These are phyloP conservation scores for Xenopus petersii DNA, from an alignment of 2,797 vertebrate species.

Conservation along the genomic window DNA sequence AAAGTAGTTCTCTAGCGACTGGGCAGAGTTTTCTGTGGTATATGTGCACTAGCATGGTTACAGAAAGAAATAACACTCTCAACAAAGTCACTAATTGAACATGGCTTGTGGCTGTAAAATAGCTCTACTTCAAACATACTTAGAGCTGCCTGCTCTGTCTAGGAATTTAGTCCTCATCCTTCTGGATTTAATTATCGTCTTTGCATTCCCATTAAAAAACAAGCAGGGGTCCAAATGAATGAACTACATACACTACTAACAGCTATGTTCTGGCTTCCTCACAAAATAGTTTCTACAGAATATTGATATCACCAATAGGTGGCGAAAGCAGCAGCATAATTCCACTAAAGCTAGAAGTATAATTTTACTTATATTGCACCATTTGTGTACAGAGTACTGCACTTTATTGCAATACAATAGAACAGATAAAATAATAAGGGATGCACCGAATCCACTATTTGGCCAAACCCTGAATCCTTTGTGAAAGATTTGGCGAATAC, in stretches of 20 bases:
- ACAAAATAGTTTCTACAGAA: too few relatives aligned
- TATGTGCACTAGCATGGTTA: slow-evolving; percentile 6
- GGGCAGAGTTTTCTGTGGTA: neutral
- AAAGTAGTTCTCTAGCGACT: neutral
- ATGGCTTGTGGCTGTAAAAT: slow-evolving; percentile 37
- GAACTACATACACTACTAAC: neutral
- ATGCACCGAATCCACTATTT: too few relatives aligned
- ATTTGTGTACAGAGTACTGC: too few relatives aligned
- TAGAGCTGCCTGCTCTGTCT: slow-evolving; percentile 23
- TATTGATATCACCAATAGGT: too few relatives aligned
- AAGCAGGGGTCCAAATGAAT: slow-evolving; percentile 2
- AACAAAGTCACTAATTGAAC: slow-evolving; percentile 28
- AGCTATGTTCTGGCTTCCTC: too few relatives aligned
- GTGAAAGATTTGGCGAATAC: too few relatives aligned
- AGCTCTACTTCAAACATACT: slow-evolving; percentile 29
- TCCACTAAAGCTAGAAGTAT: too few relatives aligned
- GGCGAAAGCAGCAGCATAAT: too few relatives aligned
- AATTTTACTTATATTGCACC: too few relatives aligned
- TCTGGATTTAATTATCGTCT: slow-evolving; percentile 31
- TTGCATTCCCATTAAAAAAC: neutral
- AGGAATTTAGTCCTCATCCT: slow-evolving; percentile 27
- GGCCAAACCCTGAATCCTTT: too few relatives aligned
- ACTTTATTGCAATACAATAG: too few relatives aligned
- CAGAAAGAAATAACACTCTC: slow-evolving; percentile 24
- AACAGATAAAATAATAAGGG: too few relatives aligned